Evolutionary conservation across 64 coral and sea anemone genomes (phyloP).

Genomic region (Montipora sp.): DNA sequence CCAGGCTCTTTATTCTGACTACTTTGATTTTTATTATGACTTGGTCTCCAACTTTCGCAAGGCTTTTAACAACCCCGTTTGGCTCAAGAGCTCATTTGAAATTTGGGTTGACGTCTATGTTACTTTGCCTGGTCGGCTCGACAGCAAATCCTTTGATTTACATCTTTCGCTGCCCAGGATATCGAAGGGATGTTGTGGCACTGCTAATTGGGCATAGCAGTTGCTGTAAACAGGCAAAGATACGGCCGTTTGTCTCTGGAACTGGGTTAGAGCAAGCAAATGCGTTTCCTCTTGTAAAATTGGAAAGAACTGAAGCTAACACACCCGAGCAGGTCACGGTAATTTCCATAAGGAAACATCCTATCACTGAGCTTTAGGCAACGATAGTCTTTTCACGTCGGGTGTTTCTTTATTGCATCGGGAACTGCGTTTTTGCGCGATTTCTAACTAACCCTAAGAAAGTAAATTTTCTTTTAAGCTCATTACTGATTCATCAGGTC

Average conservation of each 20-base stretch:
- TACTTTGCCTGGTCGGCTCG: conserved; percentile 11
- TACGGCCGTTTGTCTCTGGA: not conserved
- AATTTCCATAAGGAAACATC: not conserved
- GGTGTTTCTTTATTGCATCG: too few species aligned
- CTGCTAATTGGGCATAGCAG: not conserved
- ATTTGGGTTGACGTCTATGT: not conserved
- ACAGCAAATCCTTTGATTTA: conserved; percentile 17
- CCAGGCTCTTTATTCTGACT: conserved; percentile 54
- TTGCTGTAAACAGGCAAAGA: not conserved
- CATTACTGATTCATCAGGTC: too few species aligned
- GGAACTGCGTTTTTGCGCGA: too few species aligned
- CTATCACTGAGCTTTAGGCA: too few species aligned
- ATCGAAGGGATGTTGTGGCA: not conserved
- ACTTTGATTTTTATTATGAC: conserved; percentile 30
- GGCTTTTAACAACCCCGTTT: not conserved
- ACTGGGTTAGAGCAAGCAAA: not conserved
- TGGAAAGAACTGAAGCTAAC: not conserved
- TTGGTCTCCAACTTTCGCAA: conserved; percentile 40
- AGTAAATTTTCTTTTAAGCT: too few species aligned
- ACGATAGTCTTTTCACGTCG: too few species aligned
- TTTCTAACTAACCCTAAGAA: too few species aligned
- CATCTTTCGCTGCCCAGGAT: not conserved
- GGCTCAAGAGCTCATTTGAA: not conserved
- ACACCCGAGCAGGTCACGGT: not conserved
- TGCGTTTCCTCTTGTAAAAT: not conserved